Percentiles rank a stretch among this genome's conserved stretches.
Evolutionary conservation across 2,113 vertebrate species (phyloP).

Genomic region (Oreochromis tanganicae): DNA sequence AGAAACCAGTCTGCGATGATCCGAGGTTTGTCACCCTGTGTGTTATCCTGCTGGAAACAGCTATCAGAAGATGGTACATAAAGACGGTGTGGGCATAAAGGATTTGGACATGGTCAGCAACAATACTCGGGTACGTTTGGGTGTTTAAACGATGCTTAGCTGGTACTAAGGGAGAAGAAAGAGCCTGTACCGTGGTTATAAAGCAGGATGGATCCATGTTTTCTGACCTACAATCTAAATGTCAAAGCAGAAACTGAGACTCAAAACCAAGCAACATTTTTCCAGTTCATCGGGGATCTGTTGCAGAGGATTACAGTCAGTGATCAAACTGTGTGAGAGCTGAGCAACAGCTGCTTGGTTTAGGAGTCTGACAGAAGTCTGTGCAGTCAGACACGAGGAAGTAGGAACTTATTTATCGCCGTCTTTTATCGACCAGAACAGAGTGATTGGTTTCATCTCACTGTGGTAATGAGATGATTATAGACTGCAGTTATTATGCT

Average conservation of each 20-base stretch:
- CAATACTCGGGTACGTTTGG: background rate
- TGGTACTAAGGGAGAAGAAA: background rate
- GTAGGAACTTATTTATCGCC: background rate
- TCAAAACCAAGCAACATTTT: background rate
- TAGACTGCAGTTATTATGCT: too few species aligned
- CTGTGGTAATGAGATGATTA: too few species aligned
- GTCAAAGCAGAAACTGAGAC: background rate
- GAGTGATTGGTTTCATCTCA: rapidly evolving
- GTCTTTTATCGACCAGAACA: background rate
- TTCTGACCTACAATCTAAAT: background rate
- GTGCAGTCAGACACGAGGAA: background rate
- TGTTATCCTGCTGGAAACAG: rapidly evolving
- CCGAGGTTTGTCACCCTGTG: rapidly evolving
- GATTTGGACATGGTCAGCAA: background rate
- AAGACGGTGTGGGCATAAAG: background rate
- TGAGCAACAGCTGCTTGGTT: background rate
- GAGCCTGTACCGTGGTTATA: rapidly evolving
- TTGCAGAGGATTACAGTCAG: background rate
- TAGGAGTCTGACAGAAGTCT: background rate
- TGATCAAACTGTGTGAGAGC: rapidly evolving
- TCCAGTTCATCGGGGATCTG: background rate
- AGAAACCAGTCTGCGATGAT: background rate
- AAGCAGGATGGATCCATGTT: background rate
- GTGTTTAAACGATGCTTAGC: background rate
- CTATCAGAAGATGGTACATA: background rate